These are phyloP conservation scores for Ophthalmolycus amberensis DNA, from an alignment of 2,113 vertebrate genomes.

Conservation along the genomic window DNA sequence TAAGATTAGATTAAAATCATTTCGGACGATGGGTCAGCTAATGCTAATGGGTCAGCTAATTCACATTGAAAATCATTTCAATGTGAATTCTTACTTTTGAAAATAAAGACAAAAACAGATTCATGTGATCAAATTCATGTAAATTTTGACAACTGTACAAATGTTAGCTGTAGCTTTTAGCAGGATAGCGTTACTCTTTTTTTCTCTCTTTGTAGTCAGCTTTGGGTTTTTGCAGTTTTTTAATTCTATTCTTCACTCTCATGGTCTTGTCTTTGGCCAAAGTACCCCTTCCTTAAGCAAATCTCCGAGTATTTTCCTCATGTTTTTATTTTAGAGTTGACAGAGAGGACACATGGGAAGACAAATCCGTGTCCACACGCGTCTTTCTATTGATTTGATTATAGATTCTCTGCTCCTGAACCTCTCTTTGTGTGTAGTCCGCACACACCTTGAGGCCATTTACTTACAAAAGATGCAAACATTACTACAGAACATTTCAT, in stretches of 20 bases:
- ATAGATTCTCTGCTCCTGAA: neutral
- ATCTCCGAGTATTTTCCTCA: neutral
- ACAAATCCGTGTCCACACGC: neutral
- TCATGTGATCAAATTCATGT: neutral
- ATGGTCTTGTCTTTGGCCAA: neutral
- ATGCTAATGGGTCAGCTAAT: no score
- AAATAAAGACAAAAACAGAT: neutral
- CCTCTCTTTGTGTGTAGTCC: neutral
- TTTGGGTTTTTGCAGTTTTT: neutral
- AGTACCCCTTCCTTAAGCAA: neutral
- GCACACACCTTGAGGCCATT: slow-evolving; percentile 16
- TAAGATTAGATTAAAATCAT: neutral
- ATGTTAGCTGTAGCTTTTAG: neutral
- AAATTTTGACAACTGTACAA: neutral
- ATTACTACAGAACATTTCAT: neutral
- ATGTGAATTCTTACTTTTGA: neutral
- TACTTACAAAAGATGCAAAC: neutral
- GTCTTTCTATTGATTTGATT: neutral
- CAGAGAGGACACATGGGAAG: neutral
- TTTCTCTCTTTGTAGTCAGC: neutral
- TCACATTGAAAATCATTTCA: no score
- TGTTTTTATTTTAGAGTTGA: neutral
- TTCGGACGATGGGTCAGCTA: neutral
- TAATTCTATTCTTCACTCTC: neutral
- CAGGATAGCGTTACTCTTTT: neutral